phyloP scores from a whole-genome alignment of 2,113 vertebrate genomes.

The Seriola quinqueradiata region DNA sequence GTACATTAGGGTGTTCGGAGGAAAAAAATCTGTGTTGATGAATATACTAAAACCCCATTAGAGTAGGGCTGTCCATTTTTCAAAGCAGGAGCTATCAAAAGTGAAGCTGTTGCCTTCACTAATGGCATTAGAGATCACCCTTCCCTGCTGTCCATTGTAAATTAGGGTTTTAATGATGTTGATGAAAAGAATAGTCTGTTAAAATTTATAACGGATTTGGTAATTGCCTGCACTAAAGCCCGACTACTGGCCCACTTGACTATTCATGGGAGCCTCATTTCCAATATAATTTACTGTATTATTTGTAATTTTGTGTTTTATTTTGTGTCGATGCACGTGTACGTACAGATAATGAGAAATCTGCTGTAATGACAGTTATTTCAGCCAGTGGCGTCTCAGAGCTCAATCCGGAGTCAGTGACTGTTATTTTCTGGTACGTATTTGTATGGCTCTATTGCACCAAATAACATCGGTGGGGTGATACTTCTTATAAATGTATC shows the following conservation, averaged over 20 bases:
- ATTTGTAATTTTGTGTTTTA: conserved; percentile 45
- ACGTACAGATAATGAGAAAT: conserved; percentile 13
- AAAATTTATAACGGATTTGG: conserved; percentile 54
- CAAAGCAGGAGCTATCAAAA: conserved; percentile 65
- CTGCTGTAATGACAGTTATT: conserved; percentile 7
- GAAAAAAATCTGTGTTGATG: conserved; percentile 38
- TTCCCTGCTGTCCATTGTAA: conserved; percentile 65
- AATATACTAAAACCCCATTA: conserved; percentile 65
- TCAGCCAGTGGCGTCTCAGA: not conserved
- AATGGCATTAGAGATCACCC: conserved; percentile 71
- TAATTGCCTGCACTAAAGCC: conserved; percentile 60
- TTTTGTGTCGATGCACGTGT: conserved; percentile 6
- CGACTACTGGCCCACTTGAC: conserved; percentile 44
- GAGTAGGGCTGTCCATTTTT: conserved; percentile 56
- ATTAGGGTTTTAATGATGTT: conserved; percentile 65
- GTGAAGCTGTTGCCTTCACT: conserved; percentile 60
- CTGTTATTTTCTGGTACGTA: conserved; percentile 14
- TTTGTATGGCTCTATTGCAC: not conserved
- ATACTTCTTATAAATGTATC: conserved; percentile 22
- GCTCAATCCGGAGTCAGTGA: conserved; percentile 4
- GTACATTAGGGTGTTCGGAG: conserved; percentile 19
- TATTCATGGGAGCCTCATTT: conserved; percentile 48
- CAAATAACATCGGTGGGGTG: not conserved
- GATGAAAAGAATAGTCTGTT: conserved; percentile 67
- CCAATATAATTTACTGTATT: conserved; percentile 37